phyloP scores from a whole-genome alignment of 2,113 vertebrate genomes.

The Saguinus midas region DNA sequence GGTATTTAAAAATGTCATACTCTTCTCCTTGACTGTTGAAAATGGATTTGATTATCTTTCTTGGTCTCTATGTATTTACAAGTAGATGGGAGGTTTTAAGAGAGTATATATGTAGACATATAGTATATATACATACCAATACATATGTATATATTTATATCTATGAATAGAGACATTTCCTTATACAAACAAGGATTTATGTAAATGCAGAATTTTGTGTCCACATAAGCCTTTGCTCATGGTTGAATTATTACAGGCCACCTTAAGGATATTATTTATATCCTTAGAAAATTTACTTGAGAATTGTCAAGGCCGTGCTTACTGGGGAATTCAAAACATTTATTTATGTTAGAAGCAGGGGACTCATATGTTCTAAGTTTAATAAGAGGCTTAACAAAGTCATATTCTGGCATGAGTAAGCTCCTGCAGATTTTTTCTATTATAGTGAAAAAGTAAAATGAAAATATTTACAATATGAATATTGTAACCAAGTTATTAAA shows the following conservation, averaged over 20 bases:
- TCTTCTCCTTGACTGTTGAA: conserved; percentile 64
- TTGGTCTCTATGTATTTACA: conserved; percentile 56
- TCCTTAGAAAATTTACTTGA: conserved; percentile 65
- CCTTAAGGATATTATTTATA: conserved; percentile 60
- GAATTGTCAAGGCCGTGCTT: conserved; percentile 65
- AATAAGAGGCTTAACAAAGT: conserved; percentile 41
- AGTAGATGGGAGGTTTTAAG: conserved; percentile 10
- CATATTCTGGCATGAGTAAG: conserved; percentile 31
- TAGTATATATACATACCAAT: background rate
- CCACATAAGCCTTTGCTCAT: conserved; percentile 56
- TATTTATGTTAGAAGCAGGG: conserved; percentile 74
- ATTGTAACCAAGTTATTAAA: conserved; percentile 22
- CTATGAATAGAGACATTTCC: conserved; percentile 13
- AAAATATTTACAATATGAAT: conserved; percentile 33
- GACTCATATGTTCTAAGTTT: conserved; percentile 52
- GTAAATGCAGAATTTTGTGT: conserved; percentile 34
- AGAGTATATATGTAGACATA: background rate
- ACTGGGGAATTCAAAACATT: conserved; percentile 60
- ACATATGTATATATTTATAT: conserved; percentile 13
- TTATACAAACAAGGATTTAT: conserved; percentile 61
- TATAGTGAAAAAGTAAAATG: conserved; percentile 14
- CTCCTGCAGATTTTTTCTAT: conserved; percentile 47
- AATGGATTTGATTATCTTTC: conserved; percentile 68
- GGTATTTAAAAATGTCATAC: conserved; percentile 70
- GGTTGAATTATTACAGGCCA: conserved; percentile 61